A percentile compares a stretch with the other conserved stretches of the same genome.
These are phyloP conservation scores for Pomatorhinus ruficollis DNA, from an alignment of 2,113 vertebrate species.

Conservation along the genomic window DNA sequence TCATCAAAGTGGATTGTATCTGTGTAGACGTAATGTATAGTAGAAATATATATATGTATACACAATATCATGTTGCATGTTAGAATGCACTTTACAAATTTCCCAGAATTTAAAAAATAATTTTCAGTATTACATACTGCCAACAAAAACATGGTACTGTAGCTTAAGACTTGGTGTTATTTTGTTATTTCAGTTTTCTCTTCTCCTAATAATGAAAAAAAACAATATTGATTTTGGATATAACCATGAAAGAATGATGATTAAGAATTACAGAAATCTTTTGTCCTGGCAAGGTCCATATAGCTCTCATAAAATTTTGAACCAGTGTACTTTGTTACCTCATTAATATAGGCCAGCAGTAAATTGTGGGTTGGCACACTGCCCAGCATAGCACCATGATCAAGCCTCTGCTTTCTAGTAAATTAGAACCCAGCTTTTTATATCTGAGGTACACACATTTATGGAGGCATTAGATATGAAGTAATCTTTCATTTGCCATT, in stretches of 20 bases:
- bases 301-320: constrained; percentile 69
- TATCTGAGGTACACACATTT: constrained; percentile 63
- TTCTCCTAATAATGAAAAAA: constrained; percentile 73
- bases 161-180: constrained; percentile 43
- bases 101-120: constrained; percentile 42
- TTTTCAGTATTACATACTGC: constrained; percentile 23
- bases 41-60: background rate
- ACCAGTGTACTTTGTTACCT: constrained; percentile 67
- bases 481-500: constrained; percentile 53
- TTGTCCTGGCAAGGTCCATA: constrained; percentile 60
- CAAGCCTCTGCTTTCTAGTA: constrained; percentile 70
- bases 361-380: constrained; percentile 66
- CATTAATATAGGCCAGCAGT: constrained; percentile 62
- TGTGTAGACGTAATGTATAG: background rate
- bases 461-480: constrained; percentile 43
- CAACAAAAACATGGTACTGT: constrained; percentile 56
- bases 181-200: constrained; percentile 67
- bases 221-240: constrained; percentile 77
- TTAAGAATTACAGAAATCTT: constrained; percentile 71
- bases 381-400: constrained; percentile 62
- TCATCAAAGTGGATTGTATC: constrained; percentile 23
- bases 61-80: background rate
- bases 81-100: constrained; percentile 49
- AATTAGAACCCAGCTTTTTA: constrained; percentile 60
- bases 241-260: constrained; percentile 59